Conservation (phyloP, 2,113 vertebrate genomes). For the Tangachromis dhanisi region DNA sequence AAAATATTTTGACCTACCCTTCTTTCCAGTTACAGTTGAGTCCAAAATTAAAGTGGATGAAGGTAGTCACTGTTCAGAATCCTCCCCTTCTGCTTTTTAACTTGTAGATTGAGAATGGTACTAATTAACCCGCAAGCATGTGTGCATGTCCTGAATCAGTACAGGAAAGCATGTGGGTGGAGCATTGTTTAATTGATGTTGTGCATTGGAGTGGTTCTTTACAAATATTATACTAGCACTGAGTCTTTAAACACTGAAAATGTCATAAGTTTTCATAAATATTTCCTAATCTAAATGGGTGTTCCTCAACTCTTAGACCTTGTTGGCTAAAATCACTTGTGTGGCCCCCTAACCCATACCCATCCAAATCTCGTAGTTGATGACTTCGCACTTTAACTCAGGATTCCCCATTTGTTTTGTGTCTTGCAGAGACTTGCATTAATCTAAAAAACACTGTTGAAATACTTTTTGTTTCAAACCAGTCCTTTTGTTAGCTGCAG, state of each 20-base stretch:
- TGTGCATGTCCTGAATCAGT: constrained; percentile 63
- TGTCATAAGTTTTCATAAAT: neutral
- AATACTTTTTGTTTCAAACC: constrained; percentile 31
- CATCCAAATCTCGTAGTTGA: neutral
- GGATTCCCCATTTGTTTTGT: neutral
- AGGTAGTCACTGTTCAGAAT: constrained; percentile 70
- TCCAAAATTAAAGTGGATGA: constrained; percentile 77
- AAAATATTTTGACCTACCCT: constrained; percentile 63
- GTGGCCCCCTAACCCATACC: neutral
- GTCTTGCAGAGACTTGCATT: neutral
- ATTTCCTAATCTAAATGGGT: neutral
- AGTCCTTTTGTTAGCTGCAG: constrained; percentile 31
- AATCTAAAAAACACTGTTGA: neutral
- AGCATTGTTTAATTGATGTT: neutral
- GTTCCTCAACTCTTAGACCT: neutral
- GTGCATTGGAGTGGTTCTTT: neutral
- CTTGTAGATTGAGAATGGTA: constrained; percentile 44
- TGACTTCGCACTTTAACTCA: neutral
- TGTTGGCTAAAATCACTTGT: neutral
- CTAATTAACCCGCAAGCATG: constrained; percentile 69
- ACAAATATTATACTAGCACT: neutral
- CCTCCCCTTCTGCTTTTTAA: neutral
- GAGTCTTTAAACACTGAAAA: neutral
- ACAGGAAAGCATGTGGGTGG: constrained; percentile 1
- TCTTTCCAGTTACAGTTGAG: constrained; percentile 75